Base-by-base conservation (phyloP, 2,888 invertebrate genomes). In the Bembecia ichneumoniformis region DNA sequence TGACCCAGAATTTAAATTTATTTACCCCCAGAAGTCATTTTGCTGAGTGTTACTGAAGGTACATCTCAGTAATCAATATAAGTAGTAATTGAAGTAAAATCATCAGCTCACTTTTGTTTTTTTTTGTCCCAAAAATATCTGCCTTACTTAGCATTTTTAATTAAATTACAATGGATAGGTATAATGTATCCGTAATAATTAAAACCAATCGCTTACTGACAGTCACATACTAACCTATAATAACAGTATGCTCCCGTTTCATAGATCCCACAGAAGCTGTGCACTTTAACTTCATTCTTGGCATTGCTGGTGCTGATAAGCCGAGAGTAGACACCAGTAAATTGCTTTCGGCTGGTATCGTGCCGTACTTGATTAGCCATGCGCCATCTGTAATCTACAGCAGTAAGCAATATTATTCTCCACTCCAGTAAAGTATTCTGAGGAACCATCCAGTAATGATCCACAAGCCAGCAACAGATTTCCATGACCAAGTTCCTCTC, bases 231-330 rank as follows among this genome's bases (percentile, higher is more conserved):
- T n/a, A 46, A 82, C 86, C 84, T 67, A 87, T 77, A 48, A 73
- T 43, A 48, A 82, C 77, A 50, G 77, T 78, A 47, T 75, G 66
- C 61, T 87, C 87, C 35, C 86, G 64, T 56, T 75, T 73, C 55
- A 82, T 82, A 0, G 75, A 69, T 15, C 82, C 86, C 40, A 86
- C 76, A 45, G 67, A 66, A 2, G 86, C 82, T 1, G 82, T 61
- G 49, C 87, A 87, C 36, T 78, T 74, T 2, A 87, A 65, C 46
- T 74, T 77, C 83, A 86, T 81, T n/a, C 74, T 64, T 1, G 66
- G 64, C 49, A 62, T 74, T 9, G 74, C 73, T 1, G 82, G 83
- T 0, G 82, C 79, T 49, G 66, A 63, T 3, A 87, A 57, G 0
- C 86, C 87, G 0, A 86, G 66, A 0, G 77, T 79, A 1, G 86